phyloP scores from a whole-genome alignment of 1,140 invertebrate genomes.

The Hesperophylax magnus region DNA sequence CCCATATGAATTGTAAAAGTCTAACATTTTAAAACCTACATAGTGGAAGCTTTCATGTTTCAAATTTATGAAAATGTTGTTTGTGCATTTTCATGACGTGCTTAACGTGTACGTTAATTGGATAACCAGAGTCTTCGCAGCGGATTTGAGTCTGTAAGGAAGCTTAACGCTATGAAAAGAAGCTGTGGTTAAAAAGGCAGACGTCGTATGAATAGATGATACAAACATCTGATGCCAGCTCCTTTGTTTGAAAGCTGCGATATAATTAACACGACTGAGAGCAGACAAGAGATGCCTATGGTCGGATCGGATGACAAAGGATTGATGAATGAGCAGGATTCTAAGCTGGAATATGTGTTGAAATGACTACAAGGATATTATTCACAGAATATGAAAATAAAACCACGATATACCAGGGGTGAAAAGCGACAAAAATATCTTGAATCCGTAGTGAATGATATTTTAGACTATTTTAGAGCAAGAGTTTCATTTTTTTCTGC shows the following conservation, averaged over 20 bases:
- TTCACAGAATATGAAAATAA: too few species aligned
- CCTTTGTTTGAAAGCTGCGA: background rate
- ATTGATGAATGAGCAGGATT: too few species aligned
- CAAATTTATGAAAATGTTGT: conserved; percentile 13
- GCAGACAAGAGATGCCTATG: background rate
- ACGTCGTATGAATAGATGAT: conserved; percentile 1
- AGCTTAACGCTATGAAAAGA: background rate
- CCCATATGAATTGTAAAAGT: too few species aligned
- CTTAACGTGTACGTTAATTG: background rate
- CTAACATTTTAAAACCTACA: too few species aligned
- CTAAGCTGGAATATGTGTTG: too few species aligned
- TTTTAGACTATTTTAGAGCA: too few species aligned
- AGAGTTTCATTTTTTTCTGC: too few species aligned
- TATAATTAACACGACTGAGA: background rate
- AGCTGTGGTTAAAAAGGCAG: background rate
- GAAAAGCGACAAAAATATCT: too few species aligned
- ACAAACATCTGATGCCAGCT: background rate
- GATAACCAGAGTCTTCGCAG: background rate
- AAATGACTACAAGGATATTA: too few species aligned
- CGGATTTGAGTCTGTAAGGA: background rate
- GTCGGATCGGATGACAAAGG: too few species aligned
- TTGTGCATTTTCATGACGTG: background rate
- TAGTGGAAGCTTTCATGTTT: background rate
- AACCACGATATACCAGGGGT: too few species aligned
- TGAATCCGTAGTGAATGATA: too few species aligned